Percentiles rank a stretch among this genome's conserved stretches.
These are phyloP conservation scores for Protonibea diacanthus DNA, from an alignment of 2,797 vertebrate genomes.

Conservation along the genomic window DNA sequence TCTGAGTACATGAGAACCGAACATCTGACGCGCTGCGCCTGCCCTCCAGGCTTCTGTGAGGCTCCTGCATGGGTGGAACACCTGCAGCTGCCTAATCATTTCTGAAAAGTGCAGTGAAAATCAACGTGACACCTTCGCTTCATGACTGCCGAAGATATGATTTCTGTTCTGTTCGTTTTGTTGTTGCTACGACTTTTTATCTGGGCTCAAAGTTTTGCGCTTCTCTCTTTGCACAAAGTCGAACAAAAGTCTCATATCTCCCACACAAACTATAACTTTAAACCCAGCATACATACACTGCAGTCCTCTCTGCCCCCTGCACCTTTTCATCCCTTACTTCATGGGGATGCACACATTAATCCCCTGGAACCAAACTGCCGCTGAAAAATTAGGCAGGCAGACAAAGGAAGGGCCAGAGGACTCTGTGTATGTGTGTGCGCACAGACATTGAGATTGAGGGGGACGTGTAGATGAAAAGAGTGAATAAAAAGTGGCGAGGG, in stretches of 20 bases:
- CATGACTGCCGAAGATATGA: slow-evolving; percentile 40
- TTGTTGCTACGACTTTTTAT: slow-evolving; percentile 13
- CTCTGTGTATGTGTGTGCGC: slow-evolving; percentile 32
- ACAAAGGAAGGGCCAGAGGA: slow-evolving; percentile 79
- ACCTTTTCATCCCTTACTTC: slow-evolving; percentile 66
- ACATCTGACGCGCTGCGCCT: slow-evolving; percentile 53
- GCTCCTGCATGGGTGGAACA: slow-evolving; percentile 46
- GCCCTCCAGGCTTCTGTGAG: slow-evolving; percentile 57
- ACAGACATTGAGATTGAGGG: slow-evolving; percentile 62
- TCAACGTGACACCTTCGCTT: slow-evolving; percentile 59
- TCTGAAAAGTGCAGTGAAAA: slow-evolving; percentile 63
- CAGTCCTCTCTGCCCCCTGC: slow-evolving; percentile 33
- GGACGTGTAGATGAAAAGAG: slow-evolving; percentile 75
- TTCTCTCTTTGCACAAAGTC: background rate
- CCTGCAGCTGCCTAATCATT: slow-evolving; percentile 67
- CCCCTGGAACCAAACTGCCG: slow-evolving; percentile 72
- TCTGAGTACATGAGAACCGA: slow-evolving; percentile 48
- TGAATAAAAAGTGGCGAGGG: slow-evolving; percentile 78
- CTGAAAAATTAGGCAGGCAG: slow-evolving; percentile 78
- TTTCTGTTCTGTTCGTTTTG: slow-evolving; percentile 32
- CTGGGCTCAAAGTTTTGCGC: slow-evolving; percentile 5
- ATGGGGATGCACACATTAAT: slow-evolving; percentile 78
- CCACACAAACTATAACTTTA: slow-evolving; percentile 49
- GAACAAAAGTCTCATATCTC: slow-evolving; percentile 12
- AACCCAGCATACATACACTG: slow-evolving; percentile 62